Conservation (phyloP, 2,888 invertebrate species). For the Cyclophora punctaria region DNA sequence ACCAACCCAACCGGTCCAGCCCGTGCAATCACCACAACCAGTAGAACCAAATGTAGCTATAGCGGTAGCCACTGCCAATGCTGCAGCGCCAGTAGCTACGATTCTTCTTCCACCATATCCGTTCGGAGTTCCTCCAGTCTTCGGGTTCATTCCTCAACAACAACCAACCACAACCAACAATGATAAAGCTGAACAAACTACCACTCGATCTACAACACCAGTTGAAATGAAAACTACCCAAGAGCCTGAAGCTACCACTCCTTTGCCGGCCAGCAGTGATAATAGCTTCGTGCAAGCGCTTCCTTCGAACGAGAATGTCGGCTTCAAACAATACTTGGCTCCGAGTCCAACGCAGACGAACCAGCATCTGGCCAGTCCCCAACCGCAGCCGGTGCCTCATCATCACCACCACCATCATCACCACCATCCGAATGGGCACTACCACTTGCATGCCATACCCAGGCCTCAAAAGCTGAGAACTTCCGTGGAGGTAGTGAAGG, state of each 20-base stretch:
- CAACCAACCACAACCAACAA: constrained; percentile 37
- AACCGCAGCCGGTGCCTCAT: constrained; percentile 10
- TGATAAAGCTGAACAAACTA: constrained; percentile 38
- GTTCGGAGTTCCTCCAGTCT: constrained; percentile 52
- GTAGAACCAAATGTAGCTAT: constrained; percentile 56
- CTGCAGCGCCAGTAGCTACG: constrained; percentile 62
- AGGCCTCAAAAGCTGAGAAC: constrained; percentile 55
- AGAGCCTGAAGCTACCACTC: constrained; percentile 44
- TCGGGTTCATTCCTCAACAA: constrained; percentile 44
- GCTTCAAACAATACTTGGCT: constrained; percentile 10
- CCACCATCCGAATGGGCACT: constrained; percentile 12
- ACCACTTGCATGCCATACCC: constrained; percentile 19
- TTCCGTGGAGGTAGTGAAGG: constrained; percentile 56
- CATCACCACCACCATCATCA: constrained; percentile 15
- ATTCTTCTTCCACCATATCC: constrained; percentile 62
- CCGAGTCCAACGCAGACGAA: constrained; percentile 11
- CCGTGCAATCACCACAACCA: constrained; percentile 26
- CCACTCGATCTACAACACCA: constrained; percentile 33
- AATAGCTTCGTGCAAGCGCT: constrained; percentile 51
- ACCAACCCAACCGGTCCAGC: constrained; percentile 16
- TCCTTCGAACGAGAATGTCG: constrained; percentile 15
- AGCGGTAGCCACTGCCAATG: constrained; percentile 61
- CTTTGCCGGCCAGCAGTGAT: constrained; percentile 47
- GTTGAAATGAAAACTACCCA: constrained; percentile 31
- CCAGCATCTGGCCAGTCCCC: constrained; percentile 12